A percentile compares a stretch with the other conserved stretches of the same genome.
Evolutionary conservation across 2,888 invertebrate genomes (phyloP).

Genomic region (Brachyptera putata): DNA sequence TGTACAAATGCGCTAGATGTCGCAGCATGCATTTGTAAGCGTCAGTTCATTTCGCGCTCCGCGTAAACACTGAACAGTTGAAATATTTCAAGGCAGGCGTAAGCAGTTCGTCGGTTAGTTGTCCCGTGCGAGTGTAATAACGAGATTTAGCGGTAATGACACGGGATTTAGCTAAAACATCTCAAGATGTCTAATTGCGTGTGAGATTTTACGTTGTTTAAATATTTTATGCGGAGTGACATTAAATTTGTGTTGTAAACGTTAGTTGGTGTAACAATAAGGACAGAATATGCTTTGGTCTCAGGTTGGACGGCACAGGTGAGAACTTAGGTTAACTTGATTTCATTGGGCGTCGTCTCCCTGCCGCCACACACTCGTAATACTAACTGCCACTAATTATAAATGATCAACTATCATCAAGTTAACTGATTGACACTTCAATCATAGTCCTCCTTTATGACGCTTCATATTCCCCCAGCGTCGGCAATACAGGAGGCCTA

Average conservation of each 20-base stretch:
- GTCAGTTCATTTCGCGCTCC: no score
- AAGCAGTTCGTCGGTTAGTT: background rate
- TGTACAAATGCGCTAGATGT: no score
- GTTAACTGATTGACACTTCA: no score
- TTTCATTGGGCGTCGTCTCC: background rate
- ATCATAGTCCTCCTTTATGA: no score
- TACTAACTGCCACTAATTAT: background rate
- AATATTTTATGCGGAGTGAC: background rate
- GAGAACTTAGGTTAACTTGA: background rate
- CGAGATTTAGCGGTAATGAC: slow-evolving; percentile 2
- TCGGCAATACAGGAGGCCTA: no score
- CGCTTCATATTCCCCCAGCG: no score
- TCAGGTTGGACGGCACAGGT: background rate
- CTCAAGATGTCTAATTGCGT: background rate
- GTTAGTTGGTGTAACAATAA: background rate
- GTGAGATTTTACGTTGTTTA: background rate
- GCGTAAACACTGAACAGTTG: background rate
- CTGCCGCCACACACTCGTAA: slow-evolving; percentile 8
- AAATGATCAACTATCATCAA: background rate
- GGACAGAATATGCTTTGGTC: background rate
- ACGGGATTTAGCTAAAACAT: background rate
- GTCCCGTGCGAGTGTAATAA: background rate
- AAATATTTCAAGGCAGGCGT: slow-evolving; percentile 5
- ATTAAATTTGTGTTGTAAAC: background rate
- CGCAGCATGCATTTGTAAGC: no score